Evolutionary conservation across 1,140 invertebrate genomes (phyloP).

Genomic region (Heterodera schachtii): DNA sequence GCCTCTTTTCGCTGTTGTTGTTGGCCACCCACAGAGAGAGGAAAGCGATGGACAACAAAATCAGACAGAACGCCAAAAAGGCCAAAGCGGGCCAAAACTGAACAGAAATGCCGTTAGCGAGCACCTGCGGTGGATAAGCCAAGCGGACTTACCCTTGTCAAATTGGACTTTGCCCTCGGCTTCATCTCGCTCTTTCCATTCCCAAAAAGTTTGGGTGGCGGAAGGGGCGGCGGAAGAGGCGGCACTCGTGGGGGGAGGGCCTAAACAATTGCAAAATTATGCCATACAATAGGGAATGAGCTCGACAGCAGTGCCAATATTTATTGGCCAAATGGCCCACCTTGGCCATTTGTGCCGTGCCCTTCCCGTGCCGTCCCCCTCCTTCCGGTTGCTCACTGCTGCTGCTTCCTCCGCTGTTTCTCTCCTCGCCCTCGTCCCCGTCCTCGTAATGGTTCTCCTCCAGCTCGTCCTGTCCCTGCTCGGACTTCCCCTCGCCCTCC

Average conservation of each 20-base stretch:
- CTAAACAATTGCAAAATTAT: background rate
- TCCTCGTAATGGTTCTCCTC: constrained; percentile 17
- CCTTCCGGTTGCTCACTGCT: background rate
- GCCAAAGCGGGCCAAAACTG: constrained; percentile 9
- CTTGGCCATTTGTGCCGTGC: background rate
- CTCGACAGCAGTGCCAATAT: too few species aligned
- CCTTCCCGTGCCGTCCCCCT: too few species aligned
- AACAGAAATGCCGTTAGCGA: background rate
- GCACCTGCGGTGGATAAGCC: background rate
- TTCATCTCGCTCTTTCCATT: background rate
- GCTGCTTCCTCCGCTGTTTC: background rate
- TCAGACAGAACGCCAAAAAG: constrained; percentile 6
- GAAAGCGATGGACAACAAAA: background rate
- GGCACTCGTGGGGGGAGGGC: background rate
- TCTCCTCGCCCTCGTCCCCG: background rate
- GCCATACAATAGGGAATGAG: too few species aligned
- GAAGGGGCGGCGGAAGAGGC: constrained; percentile 1
- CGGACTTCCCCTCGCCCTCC: background rate
- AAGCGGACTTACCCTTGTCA: background rate
- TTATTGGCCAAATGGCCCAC: background rate
- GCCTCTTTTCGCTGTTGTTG: constrained; percentile 1
- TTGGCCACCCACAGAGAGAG: constrained; percentile 4
- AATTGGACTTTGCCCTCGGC: background rate
- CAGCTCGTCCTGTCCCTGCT: background rate
- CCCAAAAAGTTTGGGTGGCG: constrained; percentile 9